Base-by-base conservation (phyloP, 1,140 invertebrate genomes). In the Kradibia gibbosae region DNA sequence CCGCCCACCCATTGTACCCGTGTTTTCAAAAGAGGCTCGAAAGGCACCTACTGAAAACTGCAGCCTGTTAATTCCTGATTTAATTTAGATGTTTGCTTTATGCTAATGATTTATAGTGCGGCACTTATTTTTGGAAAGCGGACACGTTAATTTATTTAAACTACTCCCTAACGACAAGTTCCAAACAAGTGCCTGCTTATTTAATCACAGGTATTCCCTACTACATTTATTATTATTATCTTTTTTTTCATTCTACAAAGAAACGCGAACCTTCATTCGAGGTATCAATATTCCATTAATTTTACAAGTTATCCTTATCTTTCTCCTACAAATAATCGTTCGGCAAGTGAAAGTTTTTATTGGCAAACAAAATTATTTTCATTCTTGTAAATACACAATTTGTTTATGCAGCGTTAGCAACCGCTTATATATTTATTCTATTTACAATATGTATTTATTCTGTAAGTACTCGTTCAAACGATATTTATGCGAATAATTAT, bases 51-150 rank as follows among this genome's bases (percentile, higher is more conserved):
- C 17, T 22, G 28, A 67, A n/a, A 36, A 39, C 34, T n/a, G 34
- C 62, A 39, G 20, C 20, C 34, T 39, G 17, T 39, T 67, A 39
- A 67, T 67, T 67, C 20, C 62, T n/a, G 34, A 67, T 67, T 67
- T 67, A 36, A 67, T 67, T 39, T 39, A 39, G 62, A 67, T 67
- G 34, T 67, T 67, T 67, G 20, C 62, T 67, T 65, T 67, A 34
- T 39, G 22, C 62, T 39, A 67, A 67, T 67, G 62, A 67, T 67
- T 67, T 67, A 67, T 39, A 34, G 17, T 39, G 17, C n/a, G n/a
- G 8, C 62, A 36, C n/a, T 13, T 67, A 39, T n/a, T 67, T 67
- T 39, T 0, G 17, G 62, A 36, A 39, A 67, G 34, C 36, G 62
- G 34, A 28, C 62, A 28, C 28, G 34, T 36, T 39, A n/a, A 39